A percentile compares a stretch with the other conserved stretches of the same genome.
Conservation (phyloP, 2,888 invertebrate species). For the Gymnosoma rotundatum region DNA sequence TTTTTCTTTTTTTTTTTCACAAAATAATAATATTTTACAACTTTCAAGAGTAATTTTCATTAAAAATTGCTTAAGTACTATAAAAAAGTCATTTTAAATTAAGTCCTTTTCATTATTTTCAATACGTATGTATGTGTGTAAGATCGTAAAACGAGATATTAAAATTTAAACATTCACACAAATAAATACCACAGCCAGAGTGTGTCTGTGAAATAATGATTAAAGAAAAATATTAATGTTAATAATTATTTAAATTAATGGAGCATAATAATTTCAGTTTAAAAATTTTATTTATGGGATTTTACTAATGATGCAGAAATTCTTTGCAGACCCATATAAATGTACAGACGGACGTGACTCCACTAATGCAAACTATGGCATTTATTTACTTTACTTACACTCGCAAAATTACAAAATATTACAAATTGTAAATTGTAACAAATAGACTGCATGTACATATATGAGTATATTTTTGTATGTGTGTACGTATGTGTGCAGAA, state of each 20-base stretch:
- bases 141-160: too few relatives aligned
- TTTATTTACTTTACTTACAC: conserved; percentile 1
- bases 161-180: not conserved
- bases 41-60: not conserved
- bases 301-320: conserved; percentile 56
- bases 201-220: conserved; percentile 28
- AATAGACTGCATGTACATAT: not conserved
- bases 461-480: not conserved
- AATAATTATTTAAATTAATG: conserved; percentile 70
- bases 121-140: not conserved
- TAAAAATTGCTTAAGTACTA: conserved; percentile 1
- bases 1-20: not conserved
- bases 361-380: not conserved
- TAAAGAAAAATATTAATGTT: conserved; percentile 55
- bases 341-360: conserved; percentile 5
- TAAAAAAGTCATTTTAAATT: conserved; percentile 46
- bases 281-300: conserved; percentile 66
- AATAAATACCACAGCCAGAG: not conserved
- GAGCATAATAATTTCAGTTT: conserved; percentile 61
- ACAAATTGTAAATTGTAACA: conserved; percentile 13
- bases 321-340: not conserved
- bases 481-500: not conserved
- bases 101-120: conserved; percentile 40
- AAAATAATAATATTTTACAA: not conserved
- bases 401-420: not conserved